phyloP scores from a whole-genome alignment of 2,888 invertebrate genomes.

The Dinocampus coccinellae region DNA sequence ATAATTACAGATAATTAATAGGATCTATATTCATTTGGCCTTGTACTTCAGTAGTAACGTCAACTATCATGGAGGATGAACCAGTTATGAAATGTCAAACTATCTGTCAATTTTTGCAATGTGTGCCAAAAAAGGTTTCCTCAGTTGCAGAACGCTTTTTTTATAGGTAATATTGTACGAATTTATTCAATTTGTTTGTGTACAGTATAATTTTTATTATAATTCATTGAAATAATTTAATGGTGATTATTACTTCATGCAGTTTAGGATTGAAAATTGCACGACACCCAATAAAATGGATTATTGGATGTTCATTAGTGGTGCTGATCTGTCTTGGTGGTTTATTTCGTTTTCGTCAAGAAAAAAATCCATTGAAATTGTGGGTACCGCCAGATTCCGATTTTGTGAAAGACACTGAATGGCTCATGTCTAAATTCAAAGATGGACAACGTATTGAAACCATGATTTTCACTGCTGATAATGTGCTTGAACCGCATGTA shows the following conservation, averaged over 20 bases:
- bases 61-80: constrained; percentile 13
- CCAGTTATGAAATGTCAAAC: not conserved
- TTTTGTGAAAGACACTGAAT: constrained; percentile 79
- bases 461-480: constrained; percentile 76
- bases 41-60: not conserved
- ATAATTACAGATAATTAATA: constrained; percentile 3
- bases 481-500: constrained; percentile 76
- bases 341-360: constrained; percentile 77
- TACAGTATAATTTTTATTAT: no score
- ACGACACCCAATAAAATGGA: constrained; percentile 74
- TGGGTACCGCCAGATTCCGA: constrained; percentile 83
- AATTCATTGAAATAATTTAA: not conserved
- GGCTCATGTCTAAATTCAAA: constrained; percentile 78
- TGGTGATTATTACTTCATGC: constrained; percentile 1
- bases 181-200: no score
- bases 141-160: constrained; percentile 57
- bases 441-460: constrained; percentile 76
- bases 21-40: not conserved
- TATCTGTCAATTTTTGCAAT: constrained; percentile 40
- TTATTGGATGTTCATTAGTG: constrained; percentile 72
- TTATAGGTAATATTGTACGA: constrained; percentile 52
- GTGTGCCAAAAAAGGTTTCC: constrained; percentile 58
- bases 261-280: constrained; percentile 77
- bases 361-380: constrained; percentile 81
- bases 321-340: constrained; percentile 75